Base-by-base conservation (phyloP, 53 echinoderm and acorn worm species). In the Patiria pectinifera region DNA sequence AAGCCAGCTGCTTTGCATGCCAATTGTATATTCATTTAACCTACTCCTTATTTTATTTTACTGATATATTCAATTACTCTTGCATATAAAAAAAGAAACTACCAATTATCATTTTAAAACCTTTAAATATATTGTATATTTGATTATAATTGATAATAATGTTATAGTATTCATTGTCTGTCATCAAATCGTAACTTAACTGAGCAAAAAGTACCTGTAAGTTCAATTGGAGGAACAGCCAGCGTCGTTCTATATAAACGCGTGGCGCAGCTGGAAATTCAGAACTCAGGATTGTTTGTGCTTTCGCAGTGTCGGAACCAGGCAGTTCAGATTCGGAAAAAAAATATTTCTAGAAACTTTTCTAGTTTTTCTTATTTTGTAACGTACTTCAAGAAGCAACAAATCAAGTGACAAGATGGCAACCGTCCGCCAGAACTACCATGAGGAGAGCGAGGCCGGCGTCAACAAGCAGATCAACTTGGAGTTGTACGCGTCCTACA, bases 221-320 rank as follows among this genome's bases (percentile, higher is more conserved):
- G 86, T 86, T 80, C 23, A 76, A 45, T 86, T 59, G 23, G 46
- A 21, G 49, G 86, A 92, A 92, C 86, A 92, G 92, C 92, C 86
- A 47, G 23, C 71, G 85, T 69, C 76, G 14, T 78, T 76, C 62
- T 86, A 91, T 94, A 94, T 58, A 87, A 44, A 11, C 61, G 66
- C 82, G 91, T 80, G 85, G 94, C 87, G 91, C 94, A 94, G 78
- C 16, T 44, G 23, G 71, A 59, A 14, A 63, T 60, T 75, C 24
- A 76, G 26, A 71, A 48, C 26, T 69, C 84, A 59, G 88, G 77
- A 69, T 94, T 94, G 94, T 94, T 96, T 97, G 95, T 94, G 97
- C 97, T 95, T 97, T 96, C 95, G 96, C 97, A 97, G 97, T 97
- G 97, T 91, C 96, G 95, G 48, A 97, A 97, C 97, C 95, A 97